Conservation (phyloP, 2,888 invertebrate genomes). For the Diaprepes abbreviatus region DNA sequence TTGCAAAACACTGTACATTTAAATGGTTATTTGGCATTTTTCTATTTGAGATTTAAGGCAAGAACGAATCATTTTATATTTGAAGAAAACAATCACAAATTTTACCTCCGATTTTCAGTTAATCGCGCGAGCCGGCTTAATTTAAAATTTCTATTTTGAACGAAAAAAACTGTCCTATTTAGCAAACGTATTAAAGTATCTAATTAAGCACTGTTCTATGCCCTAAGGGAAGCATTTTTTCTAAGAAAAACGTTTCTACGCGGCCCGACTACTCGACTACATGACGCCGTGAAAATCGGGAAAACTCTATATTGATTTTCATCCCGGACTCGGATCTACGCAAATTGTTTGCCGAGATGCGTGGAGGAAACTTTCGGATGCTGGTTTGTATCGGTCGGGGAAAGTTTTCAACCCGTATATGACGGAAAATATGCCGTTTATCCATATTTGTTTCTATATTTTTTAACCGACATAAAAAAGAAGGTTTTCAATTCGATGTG, state of each 20-base stretch:
- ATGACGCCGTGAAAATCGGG: constrained; percentile 29
- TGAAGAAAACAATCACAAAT: no score
- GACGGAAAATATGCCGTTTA: no score
- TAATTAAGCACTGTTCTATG: constrained; percentile 44
- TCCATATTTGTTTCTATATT: not conserved
- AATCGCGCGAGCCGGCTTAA: not conserved
- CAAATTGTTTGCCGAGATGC: constrained; percentile 42
- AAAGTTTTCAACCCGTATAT: not conserved
- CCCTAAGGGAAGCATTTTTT: constrained; percentile 43
- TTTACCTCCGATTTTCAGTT: not conserved
- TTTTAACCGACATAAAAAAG: not conserved
- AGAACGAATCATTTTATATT: no score
- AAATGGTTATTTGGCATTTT: no score
- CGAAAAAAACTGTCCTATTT: constrained; percentile 12
- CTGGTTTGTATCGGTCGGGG: not conserved
- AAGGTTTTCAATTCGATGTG: not conserved
- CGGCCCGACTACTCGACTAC: constrained; percentile 33
- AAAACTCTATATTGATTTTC: constrained; percentile 41
- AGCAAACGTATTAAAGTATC: constrained; percentile 15
- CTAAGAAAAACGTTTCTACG: constrained; percentile 33
- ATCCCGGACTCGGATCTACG: constrained; percentile 42
- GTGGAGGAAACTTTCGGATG: constrained; percentile 22
- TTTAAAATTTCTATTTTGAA: not conserved
- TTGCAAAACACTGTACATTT: no score
- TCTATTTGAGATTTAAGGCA: no score